A percentile compares a stretch with the other conserved stretches of the same genome.
Conservation (phyloP, 2,797 vertebrate genomes). For the Cebuella pygmaea region DNA sequence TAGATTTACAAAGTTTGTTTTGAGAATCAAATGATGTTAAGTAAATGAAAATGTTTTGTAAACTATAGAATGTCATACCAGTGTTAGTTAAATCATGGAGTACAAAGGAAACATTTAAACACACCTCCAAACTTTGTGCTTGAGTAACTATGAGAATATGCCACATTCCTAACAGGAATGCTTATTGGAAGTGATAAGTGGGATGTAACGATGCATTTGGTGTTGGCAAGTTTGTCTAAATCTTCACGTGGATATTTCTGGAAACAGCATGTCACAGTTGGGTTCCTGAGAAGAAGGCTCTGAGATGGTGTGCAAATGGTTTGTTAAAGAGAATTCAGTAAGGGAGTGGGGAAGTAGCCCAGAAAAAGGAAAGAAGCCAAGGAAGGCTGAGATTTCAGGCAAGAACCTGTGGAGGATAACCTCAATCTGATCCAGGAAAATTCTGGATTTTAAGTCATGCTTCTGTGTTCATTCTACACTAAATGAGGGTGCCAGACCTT, state of each 20-base stretch:
- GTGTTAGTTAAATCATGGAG: not conserved
- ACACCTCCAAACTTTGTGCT: not conserved
- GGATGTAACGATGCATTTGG: not conserved
- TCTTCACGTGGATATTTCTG: not conserved
- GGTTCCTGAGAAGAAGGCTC: not conserved
- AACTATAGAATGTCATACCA: not conserved
- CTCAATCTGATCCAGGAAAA: not conserved
- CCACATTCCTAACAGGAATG: not conserved
- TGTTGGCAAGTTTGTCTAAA: not conserved
- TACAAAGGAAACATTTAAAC: not conserved
- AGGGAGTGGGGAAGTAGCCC: not conserved
- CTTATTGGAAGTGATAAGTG: not conserved
- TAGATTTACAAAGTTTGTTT: slow-evolving; percentile 19
- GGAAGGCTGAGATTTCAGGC: not conserved
- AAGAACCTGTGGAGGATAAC: not conserved
- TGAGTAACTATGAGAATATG: not conserved
- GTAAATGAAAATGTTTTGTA: not conserved
- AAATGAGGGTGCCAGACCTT: not conserved
- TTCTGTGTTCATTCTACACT: not conserved
- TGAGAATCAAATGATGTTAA: not conserved
- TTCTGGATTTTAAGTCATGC: not conserved
- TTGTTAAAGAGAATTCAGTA: not conserved
- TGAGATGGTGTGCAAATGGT: not conserved
- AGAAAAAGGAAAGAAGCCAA: not conserved
- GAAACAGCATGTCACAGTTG: not conserved